A percentile compares a stretch with the other conserved stretches of the same genome.
These are phyloP conservation scores for Nothoprocta pentlandii DNA, from an alignment of 2,113 vertebrate species.

Conservation along the genomic window DNA sequence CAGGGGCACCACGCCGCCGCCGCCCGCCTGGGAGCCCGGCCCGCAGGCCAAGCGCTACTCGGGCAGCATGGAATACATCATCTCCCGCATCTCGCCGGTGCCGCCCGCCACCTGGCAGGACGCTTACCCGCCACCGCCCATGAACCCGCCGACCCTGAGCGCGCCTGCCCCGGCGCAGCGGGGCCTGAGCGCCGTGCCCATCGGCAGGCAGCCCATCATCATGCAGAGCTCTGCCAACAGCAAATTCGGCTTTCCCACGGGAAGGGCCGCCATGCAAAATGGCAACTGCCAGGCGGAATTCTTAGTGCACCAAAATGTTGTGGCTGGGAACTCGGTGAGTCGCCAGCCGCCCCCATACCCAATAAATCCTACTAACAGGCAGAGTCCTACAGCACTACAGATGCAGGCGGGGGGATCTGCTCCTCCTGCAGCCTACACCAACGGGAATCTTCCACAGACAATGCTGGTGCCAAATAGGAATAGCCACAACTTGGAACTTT, in stretches of 20 bases:
- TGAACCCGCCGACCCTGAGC: slow-evolving; percentile 77
- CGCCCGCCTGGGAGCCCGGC: slow-evolving; percentile 90
- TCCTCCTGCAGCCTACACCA: slow-evolving; percentile 85
- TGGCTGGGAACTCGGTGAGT: slow-evolving; percentile 76
- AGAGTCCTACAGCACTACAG: slow-evolving; percentile 89
- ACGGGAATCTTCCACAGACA: slow-evolving; percentile 87
- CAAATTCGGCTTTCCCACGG: slow-evolving; percentile 89
- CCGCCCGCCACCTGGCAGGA: slow-evolving; percentile 92
- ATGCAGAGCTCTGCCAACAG: slow-evolving; percentile 90
- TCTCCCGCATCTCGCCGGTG: slow-evolving; percentile 92
- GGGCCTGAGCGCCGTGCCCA: slow-evolving; percentile 87
- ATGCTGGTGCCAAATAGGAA: slow-evolving; percentile 91
- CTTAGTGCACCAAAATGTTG: slow-evolving; percentile 83
- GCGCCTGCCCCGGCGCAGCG: slow-evolving; percentile 85
- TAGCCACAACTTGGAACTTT: slow-evolving; percentile 94
- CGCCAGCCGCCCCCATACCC: slow-evolving; percentile 94
- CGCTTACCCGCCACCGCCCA: slow-evolving; percentile 81
- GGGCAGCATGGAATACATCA: slow-evolving; percentile 93
- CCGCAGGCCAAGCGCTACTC: slow-evolving; percentile 93
- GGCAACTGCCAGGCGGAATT: slow-evolving; percentile 88
- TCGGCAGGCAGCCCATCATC: slow-evolving; percentile 94
- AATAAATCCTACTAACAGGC: slow-evolving; percentile 85
- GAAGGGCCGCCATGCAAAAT: slow-evolving; percentile 88
- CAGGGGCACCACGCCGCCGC: slow-evolving; percentile 85
- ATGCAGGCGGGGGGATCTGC: slow-evolving; percentile 86